Evolutionary conservation across 2,888 invertebrate species (phyloP), one percentile per base, ranked within the genome.

Genomic region (Apocheima hispidaria): DNA sequence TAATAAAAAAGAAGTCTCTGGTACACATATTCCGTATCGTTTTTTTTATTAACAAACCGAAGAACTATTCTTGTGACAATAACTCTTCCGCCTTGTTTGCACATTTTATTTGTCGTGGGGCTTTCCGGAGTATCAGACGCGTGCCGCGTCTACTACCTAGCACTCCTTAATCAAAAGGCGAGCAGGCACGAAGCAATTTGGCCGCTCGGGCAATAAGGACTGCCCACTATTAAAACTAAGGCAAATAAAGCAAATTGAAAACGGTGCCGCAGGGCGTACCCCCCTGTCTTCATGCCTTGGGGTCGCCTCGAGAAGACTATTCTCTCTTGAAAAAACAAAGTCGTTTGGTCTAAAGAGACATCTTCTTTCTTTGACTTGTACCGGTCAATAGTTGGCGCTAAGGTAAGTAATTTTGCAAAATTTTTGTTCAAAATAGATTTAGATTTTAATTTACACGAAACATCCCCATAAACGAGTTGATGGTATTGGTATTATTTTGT

Each of bases 161-260:
- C 59, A 40, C 86, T 87, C 83, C 87, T 87, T 88, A 88, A 91
- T 91, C 90, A 86, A 88, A 89, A 87, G 87, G 86, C 90, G 88
- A 80, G 83, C 86, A 82, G 81, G 90, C 90, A 91, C 90, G 90
- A 90, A 90, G 87, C 90, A 92, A 91, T 92, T 91, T 90, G 89
- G 88, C 78, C 83, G 85, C 81, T 83, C 85, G 81, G 82, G 86
- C 90, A 91, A 92, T 90, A 91, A 91, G 88, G 83, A 89, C 84
- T 83, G 86, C 84, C 84, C 86, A 87, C 92, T 90, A 92, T 92
- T 92, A 91, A 92, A 92, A 91, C 92, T 90, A 88, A 88, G 85
- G 86, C 90, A 92, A 92, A 92, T 90, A 92, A 89, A 90, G 87
- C 88, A 91, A 91, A 92, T 92, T 92, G 91, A 92, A 92, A 91